A percentile compares a stretch with the other conserved stretches of the same genome.
Conservation (phyloP, 2,888 invertebrate genomes). For the Helicoverpa assulta region DNA sequence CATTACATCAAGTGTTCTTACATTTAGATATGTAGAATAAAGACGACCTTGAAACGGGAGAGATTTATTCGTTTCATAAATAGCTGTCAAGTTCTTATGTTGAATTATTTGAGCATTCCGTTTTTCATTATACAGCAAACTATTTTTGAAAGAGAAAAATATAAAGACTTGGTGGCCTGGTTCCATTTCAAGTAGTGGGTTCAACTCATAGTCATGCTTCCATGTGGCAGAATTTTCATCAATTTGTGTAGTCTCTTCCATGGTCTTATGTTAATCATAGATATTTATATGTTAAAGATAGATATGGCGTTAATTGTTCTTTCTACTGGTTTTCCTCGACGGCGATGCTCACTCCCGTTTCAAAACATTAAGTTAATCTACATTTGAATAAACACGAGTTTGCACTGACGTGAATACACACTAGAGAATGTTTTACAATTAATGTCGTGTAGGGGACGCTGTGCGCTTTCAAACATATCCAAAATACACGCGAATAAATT, state of each 20-base stretch:
- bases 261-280: too few species aligned
- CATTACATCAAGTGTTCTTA: slow-evolving; percentile 68
- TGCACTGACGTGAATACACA: slow-evolving; percentile 52
- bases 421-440: slow-evolving; percentile 39
- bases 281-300: neutral
- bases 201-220: neutral
- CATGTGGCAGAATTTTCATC: neutral
- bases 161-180: too few species aligned
- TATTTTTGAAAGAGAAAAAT: neutral
- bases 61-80: slow-evolving; percentile 4
- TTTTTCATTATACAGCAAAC: slow-evolving; percentile 1
- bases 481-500: slow-evolving; percentile 56
- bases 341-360: slow-evolving; percentile 52
- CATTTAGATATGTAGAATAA: slow-evolving; percentile 78
- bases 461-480: slow-evolving; percentile 65
- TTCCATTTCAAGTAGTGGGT: neutral
- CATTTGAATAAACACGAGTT: slow-evolving; percentile 65
- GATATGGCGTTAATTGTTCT: neutral
- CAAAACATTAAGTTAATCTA: slow-evolving; percentile 63
- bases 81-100: slow-evolving; percentile 2
- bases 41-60: slow-evolving; percentile 67
- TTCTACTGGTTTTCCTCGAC: slow-evolving; percentile 13
- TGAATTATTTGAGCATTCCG: slow-evolving; percentile 41
- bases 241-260: too few species aligned
- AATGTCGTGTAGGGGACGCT: slow-evolving; percentile 56